Evolutionary conservation across 2,888 invertebrate species (phyloP).

Genomic region (Malthinus flaveolus): DNA sequence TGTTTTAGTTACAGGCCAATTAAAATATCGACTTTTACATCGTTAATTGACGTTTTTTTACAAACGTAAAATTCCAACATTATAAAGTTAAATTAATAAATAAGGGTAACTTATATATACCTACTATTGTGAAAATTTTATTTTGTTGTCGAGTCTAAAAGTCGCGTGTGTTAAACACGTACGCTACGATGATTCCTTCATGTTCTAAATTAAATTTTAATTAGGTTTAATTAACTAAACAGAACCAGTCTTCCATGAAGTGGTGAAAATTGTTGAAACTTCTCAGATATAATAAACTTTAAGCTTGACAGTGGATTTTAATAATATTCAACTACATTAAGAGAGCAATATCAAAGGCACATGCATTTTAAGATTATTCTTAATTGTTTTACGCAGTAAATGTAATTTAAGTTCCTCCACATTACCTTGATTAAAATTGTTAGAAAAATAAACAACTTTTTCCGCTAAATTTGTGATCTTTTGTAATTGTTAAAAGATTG

Average conservation of each 20-base stretch:
- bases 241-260: conserved; percentile 32
- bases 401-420: too few species aligned
- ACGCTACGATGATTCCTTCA: conserved; percentile 37
- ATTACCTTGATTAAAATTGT: too few species aligned
- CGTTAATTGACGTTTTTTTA: not conserved
- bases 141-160: conserved; percentile 16
- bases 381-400: too few species aligned
- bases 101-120: not conserved
- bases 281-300: conserved; percentile 30
- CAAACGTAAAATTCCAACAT: not conserved
- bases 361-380: not conserved
- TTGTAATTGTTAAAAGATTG: too few species aligned
- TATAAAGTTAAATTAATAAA: not conserved
- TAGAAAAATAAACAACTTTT: too few species aligned
- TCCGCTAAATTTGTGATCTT: too few species aligned
- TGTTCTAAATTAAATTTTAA: conserved; percentile 42
- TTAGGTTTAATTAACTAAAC: conserved; percentile 42
- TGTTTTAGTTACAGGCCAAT: not conserved
- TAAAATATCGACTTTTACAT: not conserved
- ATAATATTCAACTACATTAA: conserved; percentile 18
- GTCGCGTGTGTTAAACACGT: conserved; percentile 30
- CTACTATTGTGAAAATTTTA: conserved; percentile 1
- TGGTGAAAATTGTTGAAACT: conserved; percentile 30
- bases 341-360: conserved; percentile 8
- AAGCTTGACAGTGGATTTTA: conserved; percentile 24